Conservation (phyloP, 2,113 vertebrate genomes). For the Pelecanus crispus region DNA sequence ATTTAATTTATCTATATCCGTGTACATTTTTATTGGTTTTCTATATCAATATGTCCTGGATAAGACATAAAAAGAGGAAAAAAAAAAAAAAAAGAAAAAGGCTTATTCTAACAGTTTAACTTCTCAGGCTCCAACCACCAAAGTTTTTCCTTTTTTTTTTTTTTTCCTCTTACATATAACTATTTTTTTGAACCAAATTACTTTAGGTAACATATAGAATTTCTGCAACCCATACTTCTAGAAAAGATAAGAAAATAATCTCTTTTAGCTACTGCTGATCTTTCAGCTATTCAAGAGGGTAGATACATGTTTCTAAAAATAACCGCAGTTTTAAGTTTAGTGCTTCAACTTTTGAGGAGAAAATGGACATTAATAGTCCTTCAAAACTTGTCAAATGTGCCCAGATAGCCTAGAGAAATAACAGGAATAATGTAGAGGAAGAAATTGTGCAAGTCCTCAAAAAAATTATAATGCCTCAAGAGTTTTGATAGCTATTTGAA, state of each 20-base stretch:
- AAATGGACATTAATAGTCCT: background rate
- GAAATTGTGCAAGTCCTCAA: background rate
- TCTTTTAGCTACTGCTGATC: background rate
- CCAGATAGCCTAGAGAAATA: background rate
- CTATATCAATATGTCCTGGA: background rate
- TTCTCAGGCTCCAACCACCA: background rate
- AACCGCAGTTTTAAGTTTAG: background rate
- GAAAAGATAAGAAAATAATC: background rate
- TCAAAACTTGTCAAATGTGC: background rate
- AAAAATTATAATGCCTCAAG: background rate
- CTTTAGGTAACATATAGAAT: background rate
- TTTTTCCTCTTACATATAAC: background rate
- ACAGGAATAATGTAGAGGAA: background rate
- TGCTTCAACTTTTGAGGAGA: background rate
- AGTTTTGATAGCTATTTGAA: background rate
- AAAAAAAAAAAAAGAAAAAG: no score
- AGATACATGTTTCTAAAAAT: background rate
- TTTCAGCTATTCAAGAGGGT: background rate
- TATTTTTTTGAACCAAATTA: background rate
- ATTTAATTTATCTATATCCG: background rate
- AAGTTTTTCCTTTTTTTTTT: background rate
- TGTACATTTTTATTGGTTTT: background rate
- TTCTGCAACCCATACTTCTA: background rate
- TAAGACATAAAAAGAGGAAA: background rate
- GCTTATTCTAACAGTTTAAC: background rate